phyloP scores from a whole-genome alignment of 2,797 vertebrate genomes.

The Ispidina picta region DNA sequence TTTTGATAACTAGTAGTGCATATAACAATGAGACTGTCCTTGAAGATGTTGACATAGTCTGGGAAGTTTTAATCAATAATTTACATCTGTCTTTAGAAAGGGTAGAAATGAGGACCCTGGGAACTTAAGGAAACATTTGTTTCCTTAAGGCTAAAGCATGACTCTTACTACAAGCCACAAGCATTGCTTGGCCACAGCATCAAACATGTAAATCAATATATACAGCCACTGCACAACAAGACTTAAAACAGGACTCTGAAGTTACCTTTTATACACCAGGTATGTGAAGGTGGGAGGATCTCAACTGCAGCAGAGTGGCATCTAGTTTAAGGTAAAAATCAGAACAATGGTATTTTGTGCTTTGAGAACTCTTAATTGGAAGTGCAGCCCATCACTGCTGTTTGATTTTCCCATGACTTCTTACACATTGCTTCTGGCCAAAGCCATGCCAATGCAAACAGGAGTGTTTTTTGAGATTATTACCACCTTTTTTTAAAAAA shows the following conservation, averaged over 20 bases:
- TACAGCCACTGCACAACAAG: too few relatives aligned
- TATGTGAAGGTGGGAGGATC: neutral
- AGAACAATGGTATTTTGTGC: neutral
- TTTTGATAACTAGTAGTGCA: too few relatives aligned
- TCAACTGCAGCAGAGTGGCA: neutral
- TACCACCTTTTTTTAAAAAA: neutral
- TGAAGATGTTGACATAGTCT: too few relatives aligned
- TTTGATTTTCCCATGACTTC: neutral
- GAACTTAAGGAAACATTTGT: too few relatives aligned
- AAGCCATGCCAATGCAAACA: neutral
- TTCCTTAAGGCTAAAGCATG: neutral
- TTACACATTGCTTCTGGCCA: neutral
- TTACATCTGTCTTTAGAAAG: too few relatives aligned
- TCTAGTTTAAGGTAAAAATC: neutral
- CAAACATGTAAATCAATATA: neutral
- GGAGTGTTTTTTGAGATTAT: neutral
- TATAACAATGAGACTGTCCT: too few relatives aligned
- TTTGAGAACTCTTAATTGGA: neutral
- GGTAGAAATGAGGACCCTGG: too few relatives aligned
- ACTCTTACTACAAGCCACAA: neutral
- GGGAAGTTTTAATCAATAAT: too few relatives aligned
- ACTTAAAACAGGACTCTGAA: neutral
- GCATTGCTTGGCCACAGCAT: neutral
- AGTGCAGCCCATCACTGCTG: neutral
- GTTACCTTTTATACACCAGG: neutral